Evolutionary conservation across 2,113 vertebrate genomes (phyloP).

Genomic region (Puma concolor): DNA sequence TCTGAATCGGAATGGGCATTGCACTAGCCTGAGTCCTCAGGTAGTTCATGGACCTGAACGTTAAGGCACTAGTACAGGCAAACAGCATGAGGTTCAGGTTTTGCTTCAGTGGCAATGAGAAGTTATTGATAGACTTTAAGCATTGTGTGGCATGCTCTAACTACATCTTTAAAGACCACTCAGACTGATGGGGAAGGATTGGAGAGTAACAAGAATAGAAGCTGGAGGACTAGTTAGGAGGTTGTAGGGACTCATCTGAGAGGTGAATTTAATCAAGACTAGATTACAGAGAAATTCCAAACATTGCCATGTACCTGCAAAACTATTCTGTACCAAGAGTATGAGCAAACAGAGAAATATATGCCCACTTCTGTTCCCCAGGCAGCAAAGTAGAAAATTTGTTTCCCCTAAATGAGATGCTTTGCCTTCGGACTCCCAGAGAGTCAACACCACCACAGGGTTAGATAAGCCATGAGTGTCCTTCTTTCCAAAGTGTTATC

Average conservation of each 20-base stretch:
- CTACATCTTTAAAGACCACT: neutral
- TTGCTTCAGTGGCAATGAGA: neutral
- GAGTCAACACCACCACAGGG: neutral
- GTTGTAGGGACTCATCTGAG: neutral
- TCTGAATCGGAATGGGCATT: neutral
- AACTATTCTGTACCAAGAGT: neutral
- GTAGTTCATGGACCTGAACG: accelerated
- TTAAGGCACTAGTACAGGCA: neutral
- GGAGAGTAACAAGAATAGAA: neutral
- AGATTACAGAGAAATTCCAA: neutral
- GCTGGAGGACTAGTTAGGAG: neutral
- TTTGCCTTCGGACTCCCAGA: neutral
- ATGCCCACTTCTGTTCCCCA: neutral
- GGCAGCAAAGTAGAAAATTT: neutral
- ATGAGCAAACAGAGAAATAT: neutral
- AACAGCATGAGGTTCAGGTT: neutral
- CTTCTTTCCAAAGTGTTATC: neutral
- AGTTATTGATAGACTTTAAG: neutral
- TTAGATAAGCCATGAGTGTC: neutral
- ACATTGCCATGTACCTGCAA: neutral
- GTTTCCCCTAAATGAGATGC: neutral
- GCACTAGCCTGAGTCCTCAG: too few relatives aligned
- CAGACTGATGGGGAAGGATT: neutral
- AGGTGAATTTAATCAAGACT: neutral
- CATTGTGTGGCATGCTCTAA: neutral